Evolutionary conservation across 2,113 vertebrate genomes (phyloP).

Genomic region (Urocynchramus pylzowi): DNA sequence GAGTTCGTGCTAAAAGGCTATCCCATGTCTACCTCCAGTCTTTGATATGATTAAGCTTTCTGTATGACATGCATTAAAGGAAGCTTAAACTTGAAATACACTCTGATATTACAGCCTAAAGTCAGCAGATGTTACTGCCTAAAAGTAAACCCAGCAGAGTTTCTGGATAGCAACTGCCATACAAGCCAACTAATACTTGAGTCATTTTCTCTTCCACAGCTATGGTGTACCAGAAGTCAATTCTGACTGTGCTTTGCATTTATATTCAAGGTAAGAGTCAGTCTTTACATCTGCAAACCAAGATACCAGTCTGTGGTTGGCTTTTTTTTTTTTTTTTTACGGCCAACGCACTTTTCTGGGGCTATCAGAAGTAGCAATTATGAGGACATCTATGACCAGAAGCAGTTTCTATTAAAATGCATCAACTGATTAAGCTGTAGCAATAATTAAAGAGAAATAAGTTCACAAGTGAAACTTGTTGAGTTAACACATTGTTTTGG

Average conservation of each 20-base stretch:
- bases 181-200: not conserved
- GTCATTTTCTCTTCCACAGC: not conserved
- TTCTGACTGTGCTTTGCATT: not conserved
- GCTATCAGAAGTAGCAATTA: constrained; percentile 4
- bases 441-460: not conserved
- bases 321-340: not conserved
- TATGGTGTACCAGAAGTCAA: not conserved
- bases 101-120: not conserved
- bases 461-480: not conserved
- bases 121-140: not conserved
- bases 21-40: not conserved
- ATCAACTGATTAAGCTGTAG: not conserved
- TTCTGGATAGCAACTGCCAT: not conserved
- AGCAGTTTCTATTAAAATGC: constrained; percentile 17
- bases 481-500: not conserved
- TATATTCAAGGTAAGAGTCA: not conserved
- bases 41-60: not conserved
- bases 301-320: not conserved
- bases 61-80: not conserved
- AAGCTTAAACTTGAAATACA: not conserved
- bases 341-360: not conserved
- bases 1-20: constrained; percentile 8
- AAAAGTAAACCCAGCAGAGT: not conserved
- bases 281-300: not conserved
- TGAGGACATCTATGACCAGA: not conserved